A percentile compares a stretch with the other conserved stretches of the same genome.
Conservation (phyloP, 2,797 vertebrate genomes). For the Gobio occitaniae region DNA sequence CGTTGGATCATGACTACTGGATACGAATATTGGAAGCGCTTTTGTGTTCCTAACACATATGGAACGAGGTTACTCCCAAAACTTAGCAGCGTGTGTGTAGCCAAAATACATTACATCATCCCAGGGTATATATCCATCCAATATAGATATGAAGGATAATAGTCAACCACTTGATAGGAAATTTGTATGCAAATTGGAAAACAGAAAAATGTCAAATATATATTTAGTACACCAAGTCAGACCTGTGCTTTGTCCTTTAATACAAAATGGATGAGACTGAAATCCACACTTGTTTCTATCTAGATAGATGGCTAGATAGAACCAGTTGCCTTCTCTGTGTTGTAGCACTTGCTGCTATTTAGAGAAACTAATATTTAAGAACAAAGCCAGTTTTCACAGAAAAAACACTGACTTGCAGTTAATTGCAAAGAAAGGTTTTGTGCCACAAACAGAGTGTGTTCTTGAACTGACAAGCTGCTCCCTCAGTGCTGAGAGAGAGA, state of each 20-base stretch:
- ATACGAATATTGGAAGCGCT: background rate
- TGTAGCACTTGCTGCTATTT: constrained; percentile 1
- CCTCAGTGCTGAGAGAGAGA: constrained; percentile 11
- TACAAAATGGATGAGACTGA: background rate
- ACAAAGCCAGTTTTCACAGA: background rate
- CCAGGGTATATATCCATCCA: background rate
- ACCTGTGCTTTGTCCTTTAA: background rate
- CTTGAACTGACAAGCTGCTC: constrained; percentile 1
- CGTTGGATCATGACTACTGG: background rate
- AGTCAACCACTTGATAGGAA: background rate
- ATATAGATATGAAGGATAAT: background rate
- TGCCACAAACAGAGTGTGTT: constrained; percentile 11
- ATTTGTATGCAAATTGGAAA: background rate
- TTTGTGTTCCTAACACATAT: constrained; percentile 4
- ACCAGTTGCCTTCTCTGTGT: background rate
- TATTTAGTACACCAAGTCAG: background rate
- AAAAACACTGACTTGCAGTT: background rate
- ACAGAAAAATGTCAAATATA: background rate
- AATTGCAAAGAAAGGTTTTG: constrained; percentile 16
- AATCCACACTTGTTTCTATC: constrained; percentile 9
- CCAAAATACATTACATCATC: background rate
- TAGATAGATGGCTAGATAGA: background rate
- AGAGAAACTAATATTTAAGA: constrained; percentile 13
- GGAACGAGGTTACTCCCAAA: background rate
- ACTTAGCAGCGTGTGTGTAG: background rate